Percentiles rank a stretch among this genome's conserved stretches.
These are phyloP conservation scores for Archips xylosteana DNA, from an alignment of 2,888 invertebrate genomes.

Conservation along the genomic window DNA sequence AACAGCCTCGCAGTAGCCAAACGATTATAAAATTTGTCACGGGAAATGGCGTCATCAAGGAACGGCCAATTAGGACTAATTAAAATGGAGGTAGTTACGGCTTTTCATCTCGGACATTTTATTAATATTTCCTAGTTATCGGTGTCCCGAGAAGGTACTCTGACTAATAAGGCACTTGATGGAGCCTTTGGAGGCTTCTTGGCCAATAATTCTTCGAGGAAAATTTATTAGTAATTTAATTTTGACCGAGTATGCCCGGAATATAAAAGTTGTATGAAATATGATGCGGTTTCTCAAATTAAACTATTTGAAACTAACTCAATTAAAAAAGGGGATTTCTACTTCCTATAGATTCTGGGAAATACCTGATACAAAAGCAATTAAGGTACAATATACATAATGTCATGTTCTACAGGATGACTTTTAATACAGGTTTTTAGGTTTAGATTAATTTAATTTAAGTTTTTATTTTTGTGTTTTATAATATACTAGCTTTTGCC, in stretches of 20 bases:
- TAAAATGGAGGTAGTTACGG: conserved; percentile 52
- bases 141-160: conserved; percentile 27
- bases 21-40: conserved; percentile 54
- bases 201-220: conserved; percentile 9
- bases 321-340: no score
- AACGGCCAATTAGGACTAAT: conserved; percentile 54
- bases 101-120: conserved; percentile 41
- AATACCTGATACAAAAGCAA: no score
- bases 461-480: no score
- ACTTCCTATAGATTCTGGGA: no score
- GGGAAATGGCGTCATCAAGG: conserved; percentile 49
- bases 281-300: no score
- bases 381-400: no score
- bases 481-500: no score
- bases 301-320: no score
- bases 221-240: conserved; percentile 25
- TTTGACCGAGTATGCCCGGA: neutral
- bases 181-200: conserved; percentile 25
- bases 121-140: conserved; percentile 43
- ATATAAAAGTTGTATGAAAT: neutral
- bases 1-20: conserved; percentile 43
- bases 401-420: no score
- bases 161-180: conserved; percentile 34
- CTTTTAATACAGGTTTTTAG: no score
- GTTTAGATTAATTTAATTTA: no score